A percentile compares a stretch with the other conserved stretches of the same genome.
Conservation (phyloP, 2,797 vertebrate species). For the Phataginus tricuspis region DNA sequence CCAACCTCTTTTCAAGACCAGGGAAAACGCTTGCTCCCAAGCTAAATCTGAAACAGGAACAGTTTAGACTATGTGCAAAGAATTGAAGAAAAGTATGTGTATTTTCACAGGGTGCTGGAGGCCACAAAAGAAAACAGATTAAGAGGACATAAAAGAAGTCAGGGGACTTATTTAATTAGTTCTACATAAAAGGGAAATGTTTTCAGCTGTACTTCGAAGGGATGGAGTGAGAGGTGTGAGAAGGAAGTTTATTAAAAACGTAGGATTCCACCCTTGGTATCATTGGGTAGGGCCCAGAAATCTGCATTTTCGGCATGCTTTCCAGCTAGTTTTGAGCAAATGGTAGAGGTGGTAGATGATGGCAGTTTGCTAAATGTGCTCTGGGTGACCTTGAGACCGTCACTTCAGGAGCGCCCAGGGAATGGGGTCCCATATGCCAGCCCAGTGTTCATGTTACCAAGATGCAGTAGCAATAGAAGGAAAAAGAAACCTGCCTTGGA, state of each 20-base stretch:
- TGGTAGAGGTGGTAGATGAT: not conserved
- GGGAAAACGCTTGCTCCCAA: not conserved
- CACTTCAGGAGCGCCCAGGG: not conserved
- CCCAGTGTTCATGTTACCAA: not conserved
- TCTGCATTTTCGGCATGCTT: not conserved
- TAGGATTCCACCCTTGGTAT: not conserved
- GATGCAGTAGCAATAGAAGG: not conserved
- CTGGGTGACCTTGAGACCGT: constrained; percentile 32
- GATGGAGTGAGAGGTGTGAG: not conserved
- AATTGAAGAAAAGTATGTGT: not conserved
- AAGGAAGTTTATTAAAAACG: not conserved
- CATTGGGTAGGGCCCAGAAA: not conserved
- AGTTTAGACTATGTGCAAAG: constrained; percentile 13
- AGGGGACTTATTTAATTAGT: not conserved
- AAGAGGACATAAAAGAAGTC: not conserved
- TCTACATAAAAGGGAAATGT: not conserved
- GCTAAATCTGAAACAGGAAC: not conserved
- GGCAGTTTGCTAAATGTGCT: not conserved
- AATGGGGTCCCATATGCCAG: not conserved
- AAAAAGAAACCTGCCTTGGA: not conserved
- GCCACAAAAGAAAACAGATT: not conserved
- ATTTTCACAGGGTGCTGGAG: not conserved
- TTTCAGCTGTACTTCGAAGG: not conserved
- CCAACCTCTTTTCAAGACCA: not conserved
- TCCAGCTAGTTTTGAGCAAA: not conserved